phyloP scores from a whole-genome alignment of 2,888 invertebrate genomes.

The Sthenelais limicola region DNA sequence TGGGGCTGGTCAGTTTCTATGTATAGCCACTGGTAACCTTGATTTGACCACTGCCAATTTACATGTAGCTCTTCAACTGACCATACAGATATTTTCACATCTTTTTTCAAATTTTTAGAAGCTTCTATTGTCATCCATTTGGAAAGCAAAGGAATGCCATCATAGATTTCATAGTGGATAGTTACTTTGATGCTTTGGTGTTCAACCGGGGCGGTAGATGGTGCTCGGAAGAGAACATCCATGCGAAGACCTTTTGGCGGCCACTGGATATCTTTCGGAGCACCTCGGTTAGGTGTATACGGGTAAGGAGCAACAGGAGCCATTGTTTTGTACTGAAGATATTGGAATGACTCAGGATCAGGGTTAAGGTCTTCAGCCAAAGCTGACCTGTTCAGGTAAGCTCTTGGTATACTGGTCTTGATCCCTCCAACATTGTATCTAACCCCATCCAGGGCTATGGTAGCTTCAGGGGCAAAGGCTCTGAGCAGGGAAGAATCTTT shows the following conservation, averaged over 20 bases:
- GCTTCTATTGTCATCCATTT: constrained; percentile 49
- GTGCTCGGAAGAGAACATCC: constrained; percentile 37
- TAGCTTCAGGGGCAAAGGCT: constrained; percentile 42
- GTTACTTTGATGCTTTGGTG: constrained; percentile 47
- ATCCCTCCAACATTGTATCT: constrained; percentile 48
- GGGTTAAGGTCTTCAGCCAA: constrained; percentile 34
- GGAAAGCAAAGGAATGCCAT: constrained; percentile 50
- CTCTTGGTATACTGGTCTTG: constrained; percentile 43
- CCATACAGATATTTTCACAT: constrained; percentile 42
- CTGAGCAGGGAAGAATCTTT: constrained; percentile 47
- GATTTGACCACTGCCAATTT: constrained; percentile 49
- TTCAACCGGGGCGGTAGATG: constrained; percentile 44
- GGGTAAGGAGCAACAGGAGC: constrained; percentile 47
- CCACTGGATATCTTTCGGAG: constrained; percentile 49
- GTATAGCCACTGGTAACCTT: constrained; percentile 47
- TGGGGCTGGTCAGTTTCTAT: constrained; percentile 49
- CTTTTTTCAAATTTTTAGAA: background rate
- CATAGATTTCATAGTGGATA: constrained; percentile 53
- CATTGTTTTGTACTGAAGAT: constrained; percentile 22
- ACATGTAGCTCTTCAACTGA: constrained; percentile 50
- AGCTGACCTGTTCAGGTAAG: constrained; percentile 51
- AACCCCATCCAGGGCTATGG: constrained; percentile 47
- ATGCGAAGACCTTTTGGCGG: constrained; percentile 49
- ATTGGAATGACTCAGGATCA: constrained; percentile 49
- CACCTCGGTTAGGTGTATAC: constrained; percentile 48